Evolutionary conservation across 1,140 invertebrate species (phyloP).

Genomic region (Trachelipus rathkii): DNA sequence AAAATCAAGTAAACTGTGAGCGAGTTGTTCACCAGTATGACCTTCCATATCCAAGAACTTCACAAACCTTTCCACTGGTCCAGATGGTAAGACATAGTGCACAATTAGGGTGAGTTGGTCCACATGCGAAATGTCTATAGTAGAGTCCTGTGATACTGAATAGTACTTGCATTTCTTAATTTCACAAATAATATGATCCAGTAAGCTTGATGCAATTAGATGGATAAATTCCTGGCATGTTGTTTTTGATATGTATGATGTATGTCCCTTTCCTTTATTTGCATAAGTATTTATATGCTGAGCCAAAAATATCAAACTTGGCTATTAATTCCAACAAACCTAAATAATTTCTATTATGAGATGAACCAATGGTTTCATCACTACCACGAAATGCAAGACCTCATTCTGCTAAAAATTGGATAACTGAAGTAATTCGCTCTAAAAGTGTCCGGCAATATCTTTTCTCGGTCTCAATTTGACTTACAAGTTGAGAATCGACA

Average conservation of each 20-base stretch:
- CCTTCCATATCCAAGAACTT: background rate
- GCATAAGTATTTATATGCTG: background rate
- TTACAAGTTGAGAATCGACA: background rate
- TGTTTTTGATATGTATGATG: background rate
- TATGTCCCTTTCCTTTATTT: background rate
- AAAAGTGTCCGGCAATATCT: background rate
- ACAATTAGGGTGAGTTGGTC: background rate
- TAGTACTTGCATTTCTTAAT: background rate
- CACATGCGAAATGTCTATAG: background rate
- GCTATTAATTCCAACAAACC: background rate
- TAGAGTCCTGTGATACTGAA: background rate
- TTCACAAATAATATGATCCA: background rate
- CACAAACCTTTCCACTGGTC: background rate
- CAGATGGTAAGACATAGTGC: background rate
- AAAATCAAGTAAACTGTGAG: background rate
- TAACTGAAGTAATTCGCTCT: background rate
- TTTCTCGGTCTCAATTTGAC: background rate
- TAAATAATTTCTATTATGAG: background rate
- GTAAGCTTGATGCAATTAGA: background rate
- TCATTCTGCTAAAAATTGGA: background rate
- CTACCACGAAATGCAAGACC: background rate
- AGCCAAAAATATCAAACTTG: background rate
- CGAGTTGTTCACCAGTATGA: background rate
- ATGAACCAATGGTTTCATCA: background rate
- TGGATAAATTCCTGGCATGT: background rate